Evolutionary conservation across 2,888 invertebrate genomes (phyloP).

Genomic region (Phaonia tiefii): DNA sequence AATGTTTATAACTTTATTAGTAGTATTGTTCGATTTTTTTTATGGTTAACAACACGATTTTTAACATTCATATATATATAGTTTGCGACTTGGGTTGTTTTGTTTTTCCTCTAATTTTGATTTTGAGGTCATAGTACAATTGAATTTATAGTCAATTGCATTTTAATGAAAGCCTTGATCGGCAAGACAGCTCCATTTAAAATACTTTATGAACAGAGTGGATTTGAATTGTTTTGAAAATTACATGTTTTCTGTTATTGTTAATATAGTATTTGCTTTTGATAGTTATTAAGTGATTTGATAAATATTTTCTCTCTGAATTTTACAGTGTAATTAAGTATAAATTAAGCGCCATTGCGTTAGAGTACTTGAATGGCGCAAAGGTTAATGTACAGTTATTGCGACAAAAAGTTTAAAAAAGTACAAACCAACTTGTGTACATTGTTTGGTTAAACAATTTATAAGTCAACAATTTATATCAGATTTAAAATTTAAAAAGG

Average conservation of each 20-base stretch:
- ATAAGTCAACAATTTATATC: no score
- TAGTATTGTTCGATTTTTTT: constrained; percentile 52
- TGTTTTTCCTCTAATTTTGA: neutral
- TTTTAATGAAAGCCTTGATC: constrained; percentile 50
- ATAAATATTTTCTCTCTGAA: no score
- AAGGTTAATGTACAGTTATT: no score
- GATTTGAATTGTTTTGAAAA: neutral
- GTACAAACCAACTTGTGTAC: no score
- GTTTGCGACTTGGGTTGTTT: neutral
- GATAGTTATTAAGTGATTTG: no score
- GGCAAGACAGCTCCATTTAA: neutral
- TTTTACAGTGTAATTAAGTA: no score
- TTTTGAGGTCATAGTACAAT: constrained; percentile 63
- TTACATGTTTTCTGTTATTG: neutral
- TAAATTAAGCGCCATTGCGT: no score
- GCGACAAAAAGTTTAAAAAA: no score
- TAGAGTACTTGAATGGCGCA: no score
- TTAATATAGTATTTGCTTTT: neutral
- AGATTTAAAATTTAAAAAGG: no score
- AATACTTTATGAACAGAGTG: neutral
- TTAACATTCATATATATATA: neutral
- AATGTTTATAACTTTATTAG: constrained; percentile 77
- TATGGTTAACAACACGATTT: constrained; percentile 41
- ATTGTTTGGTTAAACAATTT: no score
- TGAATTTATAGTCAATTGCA: constrained; percentile 63